phyloP scores from a whole-genome alignment of 2,888 invertebrate genomes.

The Lutraria lutraria region DNA sequence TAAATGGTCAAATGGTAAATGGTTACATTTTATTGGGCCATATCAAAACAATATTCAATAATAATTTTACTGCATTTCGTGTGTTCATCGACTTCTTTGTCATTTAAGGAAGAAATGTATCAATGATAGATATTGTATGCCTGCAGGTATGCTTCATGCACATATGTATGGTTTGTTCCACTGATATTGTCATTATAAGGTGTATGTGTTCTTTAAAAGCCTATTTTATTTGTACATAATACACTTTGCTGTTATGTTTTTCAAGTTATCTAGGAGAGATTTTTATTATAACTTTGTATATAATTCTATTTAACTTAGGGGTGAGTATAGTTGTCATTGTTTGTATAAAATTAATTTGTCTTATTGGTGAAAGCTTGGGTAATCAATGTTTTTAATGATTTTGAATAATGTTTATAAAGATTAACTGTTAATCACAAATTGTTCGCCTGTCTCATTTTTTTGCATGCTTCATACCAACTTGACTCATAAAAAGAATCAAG shows the following conservation, averaged over 20 bases:
- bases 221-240: slow-evolving; percentile 20
- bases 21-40: too few relatives aligned
- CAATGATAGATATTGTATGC: too few relatives aligned
- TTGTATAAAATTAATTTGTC: background rate
- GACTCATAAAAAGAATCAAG: too few relatives aligned
- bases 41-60: too few relatives aligned
- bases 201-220: slow-evolving; percentile 20
- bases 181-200: background rate
- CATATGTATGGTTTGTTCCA: background rate
- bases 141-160: too few relatives aligned
- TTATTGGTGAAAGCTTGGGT: background rate
- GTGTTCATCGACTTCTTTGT: too few relatives aligned
- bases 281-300: slow-evolving; percentile 17
- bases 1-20: too few relatives aligned
- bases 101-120: too few relatives aligned
- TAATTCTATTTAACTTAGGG: slow-evolving; percentile 2
- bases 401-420: background rate
- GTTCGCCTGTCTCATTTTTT: too few relatives aligned
- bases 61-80: too few relatives aligned
- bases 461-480: too few relatives aligned
- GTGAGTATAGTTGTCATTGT: background rate
- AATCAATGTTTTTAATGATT: background rate
- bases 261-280: background rate
- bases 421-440: background rate
- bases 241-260: slow-evolving; percentile 11